Conservation (phyloP, 2,113 vertebrate species). For the Neotragus pygmaeus region DNA sequence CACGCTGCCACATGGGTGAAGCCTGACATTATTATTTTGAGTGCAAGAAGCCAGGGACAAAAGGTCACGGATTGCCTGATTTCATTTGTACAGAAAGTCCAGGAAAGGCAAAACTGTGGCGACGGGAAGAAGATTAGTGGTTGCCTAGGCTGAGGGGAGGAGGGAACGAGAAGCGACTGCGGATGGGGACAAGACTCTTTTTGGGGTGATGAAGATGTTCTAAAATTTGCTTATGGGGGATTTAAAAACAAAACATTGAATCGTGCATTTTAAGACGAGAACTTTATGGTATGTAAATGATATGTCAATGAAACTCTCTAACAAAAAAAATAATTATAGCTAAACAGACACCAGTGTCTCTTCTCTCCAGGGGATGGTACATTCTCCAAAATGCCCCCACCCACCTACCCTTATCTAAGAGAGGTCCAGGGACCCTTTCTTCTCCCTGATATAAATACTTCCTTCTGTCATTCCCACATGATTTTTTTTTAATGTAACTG, state of each 20-base stretch:
- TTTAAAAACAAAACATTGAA: background rate
- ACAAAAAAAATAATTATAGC: background rate
- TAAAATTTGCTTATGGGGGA: background rate
- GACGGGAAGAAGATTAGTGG: background rate
- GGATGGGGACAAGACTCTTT: background rate
- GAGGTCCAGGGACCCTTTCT: background rate
- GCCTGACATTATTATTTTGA: background rate
- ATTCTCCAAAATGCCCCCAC: background rate
- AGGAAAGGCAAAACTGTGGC: background rate
- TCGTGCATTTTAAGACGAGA: background rate
- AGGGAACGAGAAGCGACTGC: background rate
- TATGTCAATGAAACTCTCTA: background rate
- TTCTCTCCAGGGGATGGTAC: background rate
- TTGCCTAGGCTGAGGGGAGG: background rate
- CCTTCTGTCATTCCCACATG: background rate
- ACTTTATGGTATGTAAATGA: background rate
- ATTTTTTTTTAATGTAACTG: background rate
- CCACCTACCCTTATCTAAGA: background rate
- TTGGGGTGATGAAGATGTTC: background rate
- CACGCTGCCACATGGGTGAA: background rate
- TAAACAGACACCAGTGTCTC: background rate
- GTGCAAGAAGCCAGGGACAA: background rate
- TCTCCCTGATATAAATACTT: background rate
- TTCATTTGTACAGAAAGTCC: background rate
- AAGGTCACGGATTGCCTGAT: background rate